A percentile compares a stretch with the other conserved stretches of the same genome.
These are phyloP conservation scores for Xanthorhoe spadicearia DNA, from an alignment of 2,888 invertebrate species.

Conservation along the genomic window DNA sequence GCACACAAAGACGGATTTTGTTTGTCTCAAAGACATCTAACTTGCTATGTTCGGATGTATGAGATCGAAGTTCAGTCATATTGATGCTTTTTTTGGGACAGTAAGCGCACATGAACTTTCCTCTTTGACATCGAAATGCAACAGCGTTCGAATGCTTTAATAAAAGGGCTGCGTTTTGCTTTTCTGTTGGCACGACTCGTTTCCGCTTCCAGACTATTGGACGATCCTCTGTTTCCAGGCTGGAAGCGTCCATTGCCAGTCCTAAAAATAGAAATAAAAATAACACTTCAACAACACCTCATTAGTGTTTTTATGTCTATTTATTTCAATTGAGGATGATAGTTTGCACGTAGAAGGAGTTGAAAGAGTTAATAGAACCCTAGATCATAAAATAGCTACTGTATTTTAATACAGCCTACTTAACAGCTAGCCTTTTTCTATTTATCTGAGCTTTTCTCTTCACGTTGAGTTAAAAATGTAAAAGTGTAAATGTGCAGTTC, in stretches of 20 bases:
- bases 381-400: too few relatives aligned
- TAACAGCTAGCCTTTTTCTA: too few relatives aligned
- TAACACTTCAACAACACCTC: constrained; percentile 15
- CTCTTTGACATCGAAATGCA: constrained; percentile 65
- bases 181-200: constrained; percentile 51
- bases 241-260: constrained; percentile 43
- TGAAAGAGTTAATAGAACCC: too few relatives aligned
- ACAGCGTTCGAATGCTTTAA: constrained; percentile 68
- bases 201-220: constrained; percentile 61
- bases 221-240: constrained; percentile 44
- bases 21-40: constrained; percentile 56
- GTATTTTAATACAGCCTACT: too few relatives aligned
- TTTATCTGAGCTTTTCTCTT: too few relatives aligned
- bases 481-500: too few relatives aligned
- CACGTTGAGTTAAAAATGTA: too few relatives aligned
- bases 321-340: not conserved
- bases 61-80: constrained; percentile 56
- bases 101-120: constrained; percentile 68
- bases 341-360: not conserved
- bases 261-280: constrained; percentile 60
- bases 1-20: constrained; percentile 58
- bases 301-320: not conserved
- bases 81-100: constrained; percentile 57
- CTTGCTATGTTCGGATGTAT: constrained; percentile 58
- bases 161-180: constrained; percentile 65